Evolutionary conservation across 2,113 vertebrate species (phyloP), one percentile per base, ranked within the genome.

Genomic region (Himantopus leucocephalus): DNA sequence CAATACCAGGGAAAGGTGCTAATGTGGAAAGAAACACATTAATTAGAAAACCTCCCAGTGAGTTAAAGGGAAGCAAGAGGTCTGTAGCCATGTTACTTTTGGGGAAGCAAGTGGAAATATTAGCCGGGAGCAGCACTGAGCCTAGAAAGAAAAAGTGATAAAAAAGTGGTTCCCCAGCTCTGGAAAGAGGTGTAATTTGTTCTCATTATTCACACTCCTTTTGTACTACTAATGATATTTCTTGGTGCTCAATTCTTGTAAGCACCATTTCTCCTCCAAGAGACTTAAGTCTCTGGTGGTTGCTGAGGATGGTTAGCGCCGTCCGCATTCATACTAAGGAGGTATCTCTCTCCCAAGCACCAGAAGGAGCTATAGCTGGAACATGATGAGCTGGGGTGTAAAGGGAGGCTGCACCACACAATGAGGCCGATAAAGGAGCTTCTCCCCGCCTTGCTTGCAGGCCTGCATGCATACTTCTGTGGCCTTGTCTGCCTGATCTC

Each of bases 391-490:
- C 50, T 47, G 24, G 21, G 21, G 9, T 34, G 21, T 47, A 37
- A 21, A 39, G 22, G 26, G 8, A 60, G n/a, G 66, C 59, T 84
- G 66, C 35, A 18, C 26, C 41, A 24, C 48, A 8, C n/a, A 30
- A 4, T 2, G 26, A 50, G 41, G 15, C 22, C 43, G 56, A 23
- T 12, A 32, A 71, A 58, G 45, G 20, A 34, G 35, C 22, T 59
- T 29, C 16, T 11, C 14, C 17, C 14, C 5, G 2, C 23, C 41
- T 63, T 24, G 26, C 5, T 10, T 58, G 35, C 63, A 76, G 84
- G 50, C 27, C 63, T 50, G 62, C 30, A 26, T 0, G 5, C 59
- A 12, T 16, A 3, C 37, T n/a, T 4, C 1, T 6, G 15, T 30
- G 48, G 26, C 29, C 21, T 59, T 13, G 32, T 7, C 26, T 73